Conservation (phyloP, 2,113 vertebrate genomes). For the Pseudopodoces humilis region DNA sequence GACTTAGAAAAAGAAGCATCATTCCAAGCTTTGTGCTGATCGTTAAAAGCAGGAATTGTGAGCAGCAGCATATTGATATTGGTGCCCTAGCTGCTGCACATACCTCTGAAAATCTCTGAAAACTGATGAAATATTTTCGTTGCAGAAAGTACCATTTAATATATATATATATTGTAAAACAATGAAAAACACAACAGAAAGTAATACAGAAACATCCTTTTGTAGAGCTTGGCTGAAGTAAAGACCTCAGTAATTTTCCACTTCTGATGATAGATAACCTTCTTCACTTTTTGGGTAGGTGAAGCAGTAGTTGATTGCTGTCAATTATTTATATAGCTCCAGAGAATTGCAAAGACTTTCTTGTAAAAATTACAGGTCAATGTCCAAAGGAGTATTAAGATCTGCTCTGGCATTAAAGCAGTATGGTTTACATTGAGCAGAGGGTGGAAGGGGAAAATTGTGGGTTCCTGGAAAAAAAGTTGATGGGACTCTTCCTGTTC, state of each 20-base stretch:
- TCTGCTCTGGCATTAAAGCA: not conserved
- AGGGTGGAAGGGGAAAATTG: not conserved
- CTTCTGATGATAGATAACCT: not conserved
- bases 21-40: not conserved
- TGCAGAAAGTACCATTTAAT: not conserved
- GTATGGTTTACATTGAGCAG: not conserved
- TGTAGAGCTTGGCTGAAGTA: not conserved
- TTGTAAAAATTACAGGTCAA: not conserved
- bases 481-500: not conserved
- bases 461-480: not conserved
- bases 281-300: not conserved
- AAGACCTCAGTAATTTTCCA: not conserved
- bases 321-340: constrained; percentile 11
- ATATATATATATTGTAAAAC: not conserved
- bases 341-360: not conserved
- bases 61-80: not conserved
- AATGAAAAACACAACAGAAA: not conserved
- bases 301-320: constrained; percentile 35
- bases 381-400: not conserved
- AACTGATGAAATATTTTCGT: not conserved
- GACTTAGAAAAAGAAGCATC: not conserved
- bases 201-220: not conserved
- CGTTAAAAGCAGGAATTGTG: not conserved
- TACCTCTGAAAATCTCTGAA: not conserved
- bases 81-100: not conserved